Evolutionary conservation across 2,113 vertebrate genomes (phyloP).

Genomic region (Tragelaphus imberbis): DNA sequence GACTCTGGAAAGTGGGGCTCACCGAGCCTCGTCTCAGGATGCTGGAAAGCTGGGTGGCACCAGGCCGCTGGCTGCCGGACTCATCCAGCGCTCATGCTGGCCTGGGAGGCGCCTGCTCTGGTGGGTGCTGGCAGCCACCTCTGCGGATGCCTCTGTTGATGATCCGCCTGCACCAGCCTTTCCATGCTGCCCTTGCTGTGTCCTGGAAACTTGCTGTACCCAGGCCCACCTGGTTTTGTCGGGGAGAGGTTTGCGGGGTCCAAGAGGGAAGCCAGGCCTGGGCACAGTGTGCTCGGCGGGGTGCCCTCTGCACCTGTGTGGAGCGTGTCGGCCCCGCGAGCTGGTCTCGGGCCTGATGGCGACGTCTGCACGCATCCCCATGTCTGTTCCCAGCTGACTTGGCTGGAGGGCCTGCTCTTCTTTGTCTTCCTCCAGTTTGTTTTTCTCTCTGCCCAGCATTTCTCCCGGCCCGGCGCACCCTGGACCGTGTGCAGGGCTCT

Average conservation of each 20-base stretch:
- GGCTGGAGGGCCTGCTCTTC: neutral
- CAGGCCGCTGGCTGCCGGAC: neutral
- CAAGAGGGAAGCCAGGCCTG: neutral
- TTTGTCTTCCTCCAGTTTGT: neutral
- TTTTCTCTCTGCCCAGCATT: neutral
- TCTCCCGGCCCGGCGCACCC: neutral
- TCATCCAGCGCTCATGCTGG: fast-evolving
- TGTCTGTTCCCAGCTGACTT: neutral
- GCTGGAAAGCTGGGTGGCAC: neutral
- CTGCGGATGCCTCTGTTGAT: fast-evolving
- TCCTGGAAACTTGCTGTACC: neutral
- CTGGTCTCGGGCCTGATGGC: neutral
- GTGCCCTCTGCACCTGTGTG: fast-evolving
- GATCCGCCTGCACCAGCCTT: neutral
- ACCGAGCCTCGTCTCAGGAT: neutral
- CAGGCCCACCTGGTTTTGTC: neutral
- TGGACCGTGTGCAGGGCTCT: neutral
- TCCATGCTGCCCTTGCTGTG: neutral
- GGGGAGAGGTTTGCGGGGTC: fast-evolving
- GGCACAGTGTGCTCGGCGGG: fast-evolving
- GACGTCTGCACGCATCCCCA: neutral
- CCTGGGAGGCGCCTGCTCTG: too few relatives aligned
- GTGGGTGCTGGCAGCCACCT: neutral
- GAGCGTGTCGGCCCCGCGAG: fast-evolving
- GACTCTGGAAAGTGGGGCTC: neutral